These are phyloP conservation scores for Melinopterus prodromus DNA, from an alignment of 2,888 invertebrate genomes.

Conservation along the genomic window DNA sequence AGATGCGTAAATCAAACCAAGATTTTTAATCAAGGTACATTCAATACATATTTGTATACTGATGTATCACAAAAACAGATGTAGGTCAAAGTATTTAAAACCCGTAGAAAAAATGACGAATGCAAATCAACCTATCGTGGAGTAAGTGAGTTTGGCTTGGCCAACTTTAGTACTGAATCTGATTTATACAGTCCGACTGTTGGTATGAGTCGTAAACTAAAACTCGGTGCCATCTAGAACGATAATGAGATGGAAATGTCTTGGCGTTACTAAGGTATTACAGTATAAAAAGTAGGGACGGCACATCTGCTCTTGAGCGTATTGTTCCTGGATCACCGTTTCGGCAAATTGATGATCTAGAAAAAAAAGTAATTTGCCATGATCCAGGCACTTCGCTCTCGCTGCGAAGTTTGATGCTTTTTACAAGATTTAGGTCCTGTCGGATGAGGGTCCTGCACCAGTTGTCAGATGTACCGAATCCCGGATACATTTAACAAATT, in stretches of 20 bases:
- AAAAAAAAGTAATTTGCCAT: neutral
- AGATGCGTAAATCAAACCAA: too few species aligned
- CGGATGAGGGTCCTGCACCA: constrained; percentile 4
- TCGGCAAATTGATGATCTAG: neutral
- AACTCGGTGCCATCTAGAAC: neutral
- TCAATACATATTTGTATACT: too few species aligned
- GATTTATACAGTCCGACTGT: neutral
- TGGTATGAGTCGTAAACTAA: neutral
- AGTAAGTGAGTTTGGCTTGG: neutral
- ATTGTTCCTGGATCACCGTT: neutral
- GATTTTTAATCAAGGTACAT: too few species aligned
- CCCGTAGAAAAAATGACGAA: too few species aligned
- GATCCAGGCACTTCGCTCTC: neutral
- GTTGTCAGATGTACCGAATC: neutral
- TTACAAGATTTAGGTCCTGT: neutral
- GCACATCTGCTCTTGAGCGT: neutral
- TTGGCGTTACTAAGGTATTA: neutral
- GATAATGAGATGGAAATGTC: neutral
- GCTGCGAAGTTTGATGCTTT: neutral
- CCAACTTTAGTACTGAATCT: neutral
- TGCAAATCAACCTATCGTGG: neutral
- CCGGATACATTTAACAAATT: neutral
- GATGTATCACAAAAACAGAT: too few species aligned
- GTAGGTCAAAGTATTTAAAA: too few species aligned
- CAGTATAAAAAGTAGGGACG: neutral